These are phyloP conservation scores for Melitaea athalia DNA, from an alignment of 2,888 invertebrate genomes.

Conservation along the genomic window DNA sequence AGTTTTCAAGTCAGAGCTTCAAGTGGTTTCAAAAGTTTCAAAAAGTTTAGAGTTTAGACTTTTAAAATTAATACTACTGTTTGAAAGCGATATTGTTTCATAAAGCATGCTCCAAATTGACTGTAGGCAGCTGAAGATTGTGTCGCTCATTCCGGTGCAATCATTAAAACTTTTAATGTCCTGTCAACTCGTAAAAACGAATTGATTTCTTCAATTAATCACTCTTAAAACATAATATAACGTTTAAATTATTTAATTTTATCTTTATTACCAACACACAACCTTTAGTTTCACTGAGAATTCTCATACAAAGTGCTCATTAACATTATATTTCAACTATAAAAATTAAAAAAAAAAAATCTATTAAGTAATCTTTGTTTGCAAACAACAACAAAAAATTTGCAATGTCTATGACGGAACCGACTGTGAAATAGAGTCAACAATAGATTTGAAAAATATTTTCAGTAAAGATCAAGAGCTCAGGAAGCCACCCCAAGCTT, in stretches of 20 bases:
- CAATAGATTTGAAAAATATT: not conserved
- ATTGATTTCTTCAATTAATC: conserved; percentile 44
- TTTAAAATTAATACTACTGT: not conserved
- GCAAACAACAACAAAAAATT: no score
- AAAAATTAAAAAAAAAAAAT: not conserved
- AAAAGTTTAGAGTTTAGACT: not conserved
- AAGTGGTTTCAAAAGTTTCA: no score
- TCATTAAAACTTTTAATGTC: conserved; percentile 47
- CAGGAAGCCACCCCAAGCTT: not conserved
- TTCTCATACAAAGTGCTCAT: not conserved
- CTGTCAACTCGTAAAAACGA: conserved; percentile 42
- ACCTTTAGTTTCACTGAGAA: not conserved
- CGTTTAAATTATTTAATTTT: conserved; percentile 36
- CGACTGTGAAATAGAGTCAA: no score
- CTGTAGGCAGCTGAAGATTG: conserved; percentile 37
- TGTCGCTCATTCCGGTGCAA: conserved; percentile 34
- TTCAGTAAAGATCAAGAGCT: not conserved
- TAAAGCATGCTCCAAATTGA: conserved; percentile 15
- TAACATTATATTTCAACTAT: conserved; percentile 3
- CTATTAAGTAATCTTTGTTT: no score
- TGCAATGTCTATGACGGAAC: no score
- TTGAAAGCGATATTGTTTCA: not conserved
- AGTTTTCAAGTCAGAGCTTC: no score
- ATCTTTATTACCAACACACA: conserved; percentile 32
- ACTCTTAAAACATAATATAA: conserved; percentile 35